phyloP scores from a whole-genome alignment of 2,113 vertebrate species.

The Syrmaticus mikado region DNA sequence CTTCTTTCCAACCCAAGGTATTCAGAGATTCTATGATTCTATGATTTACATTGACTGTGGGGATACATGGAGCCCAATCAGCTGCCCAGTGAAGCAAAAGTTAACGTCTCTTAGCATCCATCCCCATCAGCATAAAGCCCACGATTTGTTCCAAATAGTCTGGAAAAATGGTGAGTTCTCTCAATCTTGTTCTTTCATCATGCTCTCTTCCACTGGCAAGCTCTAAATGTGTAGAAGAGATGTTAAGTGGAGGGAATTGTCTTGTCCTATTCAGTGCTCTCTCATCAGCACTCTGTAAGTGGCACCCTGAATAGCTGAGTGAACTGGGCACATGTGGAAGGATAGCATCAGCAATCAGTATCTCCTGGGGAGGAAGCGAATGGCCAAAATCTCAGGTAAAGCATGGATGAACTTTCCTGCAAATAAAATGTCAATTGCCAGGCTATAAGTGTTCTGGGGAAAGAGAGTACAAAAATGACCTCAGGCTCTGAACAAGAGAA shows the following conservation, averaged over 20 bases:
- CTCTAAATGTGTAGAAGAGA: not conserved
- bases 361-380: not conserved
- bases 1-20: no score
- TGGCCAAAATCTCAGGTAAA: not conserved
- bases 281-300: not conserved
- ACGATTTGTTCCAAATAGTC: not conserved
- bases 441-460: not conserved
- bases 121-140: fast-evolving
- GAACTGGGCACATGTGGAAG: not conserved
- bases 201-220: not conserved
- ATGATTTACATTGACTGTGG: not conserved
- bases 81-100: not conserved
- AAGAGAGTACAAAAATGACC: not conserved
- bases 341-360: not conserved
- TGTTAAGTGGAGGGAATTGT: not conserved
- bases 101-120: not conserved
- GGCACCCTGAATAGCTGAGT: not conserved
- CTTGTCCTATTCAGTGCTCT: not conserved
- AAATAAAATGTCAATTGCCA: not conserved
- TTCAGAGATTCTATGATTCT: no score
- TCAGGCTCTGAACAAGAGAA: not conserved
- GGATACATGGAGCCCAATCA: not conserved
- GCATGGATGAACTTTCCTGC: not conserved
- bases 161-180: not conserved
- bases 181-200: not conserved